Evolutionary conservation across 2,797 vertebrate genomes (phyloP), one percentile per base, ranked within the genome.

Genomic region (Pseudochirops corinnae): DNA sequence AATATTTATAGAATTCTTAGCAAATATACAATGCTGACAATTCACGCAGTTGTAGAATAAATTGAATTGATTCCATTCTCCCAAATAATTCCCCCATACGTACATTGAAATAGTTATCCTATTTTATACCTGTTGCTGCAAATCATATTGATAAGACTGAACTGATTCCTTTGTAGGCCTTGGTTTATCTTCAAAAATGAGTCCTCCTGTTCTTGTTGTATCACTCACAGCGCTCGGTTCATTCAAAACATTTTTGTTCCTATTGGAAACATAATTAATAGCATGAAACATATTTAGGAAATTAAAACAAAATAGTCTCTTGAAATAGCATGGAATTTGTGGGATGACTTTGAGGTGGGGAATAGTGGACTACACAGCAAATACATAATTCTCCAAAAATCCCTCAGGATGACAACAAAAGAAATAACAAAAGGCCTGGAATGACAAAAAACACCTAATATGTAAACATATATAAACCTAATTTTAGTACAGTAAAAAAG

Each of bases 61-160:
- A 95, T 56, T 29, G 94, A 95, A 39, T 56, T 16, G 7, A 92
- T 58, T 52, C 9, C 26, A 46, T 46, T 14, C 5, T 31, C 0
- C 0, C 16, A n/a, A 94, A 90, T 33, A 93, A 90, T 46, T 46
- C n/a, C 10, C 0, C 0, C 46, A 91, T 10, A 93, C 50, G 39
- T 4, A 82, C 90, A 91, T 29, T 91, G 33, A 94, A n/a, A 74
- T 7, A 91, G 50, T 95, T 93, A 74, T 92, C 90, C 55, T 93
- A 92, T 67, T 96, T 92, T 57, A 90, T 98, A 99, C 99, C 99
- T 99, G 99, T 96, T 99, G 98, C 87, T 98, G 99, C 92, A 99
- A 98, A 90, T 99, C 99, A 93, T 99, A 99, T 94, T 99, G 99
- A 91, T 99, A 99, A 95, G 98, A 99, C 50, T 98, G 97, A 39